phyloP scores from a whole-genome alignment of 2,888 invertebrate genomes.

The Ellobium chinense region DNA sequence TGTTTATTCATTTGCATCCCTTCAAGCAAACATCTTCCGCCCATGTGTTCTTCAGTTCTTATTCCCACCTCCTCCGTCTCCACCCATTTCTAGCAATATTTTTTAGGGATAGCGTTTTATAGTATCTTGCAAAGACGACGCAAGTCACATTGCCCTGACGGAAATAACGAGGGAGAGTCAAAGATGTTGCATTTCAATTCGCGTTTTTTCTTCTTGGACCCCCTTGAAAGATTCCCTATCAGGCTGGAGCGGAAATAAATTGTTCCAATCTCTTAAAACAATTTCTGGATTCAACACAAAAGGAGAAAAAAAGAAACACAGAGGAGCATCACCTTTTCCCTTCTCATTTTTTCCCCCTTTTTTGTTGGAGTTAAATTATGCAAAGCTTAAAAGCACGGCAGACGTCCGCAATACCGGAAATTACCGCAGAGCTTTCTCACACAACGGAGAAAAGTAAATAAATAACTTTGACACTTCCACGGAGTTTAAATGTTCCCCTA shows the following conservation, averaged over 20 bases:
- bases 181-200: no score
- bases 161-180: background rate
- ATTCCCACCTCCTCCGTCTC: no score
- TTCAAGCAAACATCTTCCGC: no score
- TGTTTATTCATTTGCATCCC: no score
- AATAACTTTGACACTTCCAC: background rate
- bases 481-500: background rate
- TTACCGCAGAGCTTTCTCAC: background rate
- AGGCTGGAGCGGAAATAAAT: background rate
- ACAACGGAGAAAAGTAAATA: background rate
- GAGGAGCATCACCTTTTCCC: background rate
- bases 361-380: background rate
- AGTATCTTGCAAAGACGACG: no score
- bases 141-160: no score
- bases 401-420: background rate
- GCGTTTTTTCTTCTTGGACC: background rate
- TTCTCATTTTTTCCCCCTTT: background rate
- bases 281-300: background rate
- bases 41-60: no score
- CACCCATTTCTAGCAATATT: no score
- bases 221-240: background rate
- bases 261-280: conserved; percentile 29
- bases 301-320: background rate
- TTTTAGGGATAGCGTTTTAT: no score
- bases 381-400: background rate